Conservation (phyloP, 2,888 invertebrate genomes). For the Epistrophella euchroma region DNA sequence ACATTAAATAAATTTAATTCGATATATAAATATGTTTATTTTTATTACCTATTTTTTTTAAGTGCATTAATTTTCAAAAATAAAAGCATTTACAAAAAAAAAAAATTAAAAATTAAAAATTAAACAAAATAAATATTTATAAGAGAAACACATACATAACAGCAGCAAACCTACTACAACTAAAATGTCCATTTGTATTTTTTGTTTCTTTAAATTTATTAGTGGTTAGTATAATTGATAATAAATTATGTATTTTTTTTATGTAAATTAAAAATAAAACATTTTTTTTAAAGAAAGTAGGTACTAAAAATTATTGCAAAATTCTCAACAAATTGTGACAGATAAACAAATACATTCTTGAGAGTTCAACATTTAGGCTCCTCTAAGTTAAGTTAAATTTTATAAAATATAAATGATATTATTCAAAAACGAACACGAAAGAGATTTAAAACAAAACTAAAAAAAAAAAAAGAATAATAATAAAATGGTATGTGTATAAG, state of each 20-base stretch:
- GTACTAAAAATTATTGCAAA: conserved; percentile 67
- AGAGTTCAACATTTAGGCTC: conserved; percentile 77
- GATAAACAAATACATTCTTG: conserved; percentile 76
- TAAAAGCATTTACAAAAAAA: conserved; percentile 55
- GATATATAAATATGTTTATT: not conserved
- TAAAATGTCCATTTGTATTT: conserved; percentile 62
- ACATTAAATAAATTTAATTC: conserved; percentile 3
- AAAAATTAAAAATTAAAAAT: too few species aligned
- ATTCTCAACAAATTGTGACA: conserved; percentile 74
- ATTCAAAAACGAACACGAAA: conserved; percentile 62
- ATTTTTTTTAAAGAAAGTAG: conserved; percentile 24
- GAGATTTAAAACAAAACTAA: conserved; percentile 15
- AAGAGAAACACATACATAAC: conserved; percentile 73
- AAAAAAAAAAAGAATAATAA: conserved; percentile 2
- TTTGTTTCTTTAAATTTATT: conserved; percentile 48
- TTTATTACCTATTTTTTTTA: not conserved
- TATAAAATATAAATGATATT: conserved; percentile 46
- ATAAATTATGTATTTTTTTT: conserved; percentile 29
- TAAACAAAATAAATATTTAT: conserved; percentile 33
- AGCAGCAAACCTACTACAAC: conserved; percentile 75
- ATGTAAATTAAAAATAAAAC: conserved; percentile 34
- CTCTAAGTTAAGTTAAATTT: conserved; percentile 65
- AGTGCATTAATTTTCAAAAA: conserved; percentile 54
- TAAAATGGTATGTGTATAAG: not conserved
- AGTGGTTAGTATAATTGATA: conserved; percentile 69